A percentile compares a stretch with the other conserved stretches of the same genome.
Conservation (phyloP, 2,888 invertebrate species). For the Leuctra nigra region DNA sequence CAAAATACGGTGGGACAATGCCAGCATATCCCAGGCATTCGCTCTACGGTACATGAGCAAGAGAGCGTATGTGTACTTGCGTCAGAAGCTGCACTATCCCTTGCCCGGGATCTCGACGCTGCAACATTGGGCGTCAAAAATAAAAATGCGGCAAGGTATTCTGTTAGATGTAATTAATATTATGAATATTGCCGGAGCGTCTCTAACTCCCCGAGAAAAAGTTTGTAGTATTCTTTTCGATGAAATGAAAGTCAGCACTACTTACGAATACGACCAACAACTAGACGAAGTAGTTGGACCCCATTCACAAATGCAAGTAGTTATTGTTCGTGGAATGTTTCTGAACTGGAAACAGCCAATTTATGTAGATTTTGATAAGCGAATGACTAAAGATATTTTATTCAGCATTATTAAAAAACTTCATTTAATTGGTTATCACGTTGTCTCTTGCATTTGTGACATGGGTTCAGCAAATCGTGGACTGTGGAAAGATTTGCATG, state of each 20-base stretch:
- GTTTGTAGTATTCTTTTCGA: constrained; percentile 6
- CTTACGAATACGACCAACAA: constrained; percentile 1
- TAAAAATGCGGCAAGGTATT: not conserved
- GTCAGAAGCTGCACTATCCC: constrained; percentile 2
- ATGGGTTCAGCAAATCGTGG: constrained; percentile 24
- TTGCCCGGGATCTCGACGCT: constrained; percentile 1
- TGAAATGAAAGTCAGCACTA: constrained; percentile 13
- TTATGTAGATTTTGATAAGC: constrained; percentile 34
- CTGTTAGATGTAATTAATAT: constrained; percentile 12
- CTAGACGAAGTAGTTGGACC: constrained; percentile 14
- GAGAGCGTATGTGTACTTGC: not conserved
- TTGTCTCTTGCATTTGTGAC: constrained; percentile 22
- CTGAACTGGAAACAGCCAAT: constrained; percentile 32
- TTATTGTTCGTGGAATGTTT: constrained; percentile 31
- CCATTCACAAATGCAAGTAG: constrained; percentile 29
- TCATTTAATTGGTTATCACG: constrained; percentile 7
- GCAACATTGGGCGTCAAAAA: not conserved
- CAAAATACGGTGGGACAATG: not conserved
- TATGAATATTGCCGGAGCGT: constrained; percentile 1
- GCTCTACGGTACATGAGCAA: constrained; percentile 14
- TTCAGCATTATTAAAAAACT: constrained; percentile 23
- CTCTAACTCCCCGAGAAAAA: not conserved
- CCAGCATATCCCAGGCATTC: not conserved
- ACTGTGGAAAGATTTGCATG: constrained; percentile 22
- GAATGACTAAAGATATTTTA: constrained; percentile 32